phyloP scores from a whole-genome alignment of 1,140 invertebrate species.

The Drosophila azteca region DNA sequence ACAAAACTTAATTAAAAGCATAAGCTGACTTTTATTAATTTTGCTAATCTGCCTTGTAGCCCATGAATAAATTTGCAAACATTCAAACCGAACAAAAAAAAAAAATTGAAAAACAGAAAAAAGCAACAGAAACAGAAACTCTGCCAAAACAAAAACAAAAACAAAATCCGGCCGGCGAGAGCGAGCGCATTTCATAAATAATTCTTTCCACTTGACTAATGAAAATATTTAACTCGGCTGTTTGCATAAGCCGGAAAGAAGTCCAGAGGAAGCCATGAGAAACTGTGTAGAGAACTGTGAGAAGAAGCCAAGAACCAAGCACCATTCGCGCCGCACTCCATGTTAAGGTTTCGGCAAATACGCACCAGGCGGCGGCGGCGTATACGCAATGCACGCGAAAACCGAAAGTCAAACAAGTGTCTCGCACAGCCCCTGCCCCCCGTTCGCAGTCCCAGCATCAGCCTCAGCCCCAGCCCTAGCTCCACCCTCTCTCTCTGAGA shows the following conservation, averaged over 20 bases:
- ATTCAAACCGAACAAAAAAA: slow-evolving; percentile 25
- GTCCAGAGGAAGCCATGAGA: background rate
- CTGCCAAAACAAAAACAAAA: slow-evolving; percentile 24
- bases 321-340: slow-evolving; percentile 13
- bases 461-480: too few species aligned
- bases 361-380: slow-evolving; percentile 12
- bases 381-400: slow-evolving; percentile 60
- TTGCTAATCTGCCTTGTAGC: slow-evolving; percentile 63
- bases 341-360: slow-evolving; percentile 53
- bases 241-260: slow-evolving; percentile 55
- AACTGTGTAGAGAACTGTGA: background rate
- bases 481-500: too few species aligned
- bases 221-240: slow-evolving; percentile 72
- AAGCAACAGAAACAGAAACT: slow-evolving; percentile 18
- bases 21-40: slow-evolving; percentile 77
- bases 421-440: slow-evolving; percentile 17
- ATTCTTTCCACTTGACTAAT: slow-evolving; percentile 76
- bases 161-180: slow-evolving; percentile 20
- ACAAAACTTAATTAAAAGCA: slow-evolving; percentile 68
- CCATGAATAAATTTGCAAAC: slow-evolving; percentile 70
- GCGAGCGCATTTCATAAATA: slow-evolving; percentile 69
- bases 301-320: background rate
- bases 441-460: too few species aligned
- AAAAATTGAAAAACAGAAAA: slow-evolving; percentile 29
- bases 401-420: slow-evolving; percentile 63